Conservation (phyloP, 2,888 invertebrate species). For the Onthophagus sagittarius region DNA sequence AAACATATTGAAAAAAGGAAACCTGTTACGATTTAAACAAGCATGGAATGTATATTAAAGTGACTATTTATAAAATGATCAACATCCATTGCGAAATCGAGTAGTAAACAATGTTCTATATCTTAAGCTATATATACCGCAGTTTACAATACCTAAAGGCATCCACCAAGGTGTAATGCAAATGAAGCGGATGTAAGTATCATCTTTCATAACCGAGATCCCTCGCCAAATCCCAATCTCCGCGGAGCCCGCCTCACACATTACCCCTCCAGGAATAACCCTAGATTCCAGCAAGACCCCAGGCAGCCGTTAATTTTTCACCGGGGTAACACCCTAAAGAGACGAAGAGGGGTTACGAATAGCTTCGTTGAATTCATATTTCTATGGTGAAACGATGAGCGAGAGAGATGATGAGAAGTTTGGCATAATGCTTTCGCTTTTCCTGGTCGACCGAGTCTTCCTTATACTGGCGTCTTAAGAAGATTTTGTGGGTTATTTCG, state of each 20-base stretch:
- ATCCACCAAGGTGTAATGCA: not conserved
- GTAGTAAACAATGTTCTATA: not conserved
- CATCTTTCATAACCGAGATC: not conserved
- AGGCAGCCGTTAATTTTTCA: not conserved
- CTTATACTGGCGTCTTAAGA: not conserved
- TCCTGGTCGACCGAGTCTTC: not conserved
- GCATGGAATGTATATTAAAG: too few species aligned
- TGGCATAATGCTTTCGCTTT: not conserved
- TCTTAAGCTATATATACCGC: not conserved
- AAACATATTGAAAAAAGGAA: too few species aligned
- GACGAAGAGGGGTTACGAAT: not conserved
- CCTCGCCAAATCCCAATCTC: not conserved
- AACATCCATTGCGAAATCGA: not conserved
- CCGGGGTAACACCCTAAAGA: not conserved
- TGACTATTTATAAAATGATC: too few species aligned
- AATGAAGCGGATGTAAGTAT: not conserved
- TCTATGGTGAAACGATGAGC: not conserved
- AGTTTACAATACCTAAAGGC: not conserved
- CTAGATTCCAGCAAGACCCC: not conserved
- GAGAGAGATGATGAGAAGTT: not conserved
- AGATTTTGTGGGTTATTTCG: not conserved
- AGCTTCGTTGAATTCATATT: not conserved
- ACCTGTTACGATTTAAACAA: too few species aligned
- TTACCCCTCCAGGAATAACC: not conserved
- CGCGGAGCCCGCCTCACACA: not conserved